Evolutionary conservation across 2,888 invertebrate genomes (phyloP).

Genomic region (Rhopalosiphum nymphaeae): DNA sequence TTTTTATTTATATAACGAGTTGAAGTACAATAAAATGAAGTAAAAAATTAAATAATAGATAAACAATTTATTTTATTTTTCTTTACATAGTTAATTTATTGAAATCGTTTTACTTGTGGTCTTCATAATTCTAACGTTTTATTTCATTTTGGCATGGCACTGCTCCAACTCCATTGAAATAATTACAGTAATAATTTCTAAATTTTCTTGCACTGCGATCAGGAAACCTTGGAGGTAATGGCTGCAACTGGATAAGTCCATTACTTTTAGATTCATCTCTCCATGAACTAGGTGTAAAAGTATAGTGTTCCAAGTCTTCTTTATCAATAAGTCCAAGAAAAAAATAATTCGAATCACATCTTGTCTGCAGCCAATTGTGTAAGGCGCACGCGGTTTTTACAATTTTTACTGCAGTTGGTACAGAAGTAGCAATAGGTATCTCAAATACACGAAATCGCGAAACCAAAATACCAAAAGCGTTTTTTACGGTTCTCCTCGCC

Average conservation of each 20-base stretch:
- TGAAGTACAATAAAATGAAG: slow-evolving; percentile 41
- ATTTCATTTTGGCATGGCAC: slow-evolving; percentile 54
- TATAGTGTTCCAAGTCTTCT: slow-evolving; percentile 51
- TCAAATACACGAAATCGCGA: slow-evolving; percentile 66
- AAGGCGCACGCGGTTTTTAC: slow-evolving; percentile 44
- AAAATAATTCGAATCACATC: slow-evolving; percentile 59
- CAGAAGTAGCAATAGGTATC: slow-evolving; percentile 63
- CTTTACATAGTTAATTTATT: slow-evolving; percentile 43
- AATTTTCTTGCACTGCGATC: slow-evolving; percentile 41
- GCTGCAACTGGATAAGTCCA: slow-evolving; percentile 30
- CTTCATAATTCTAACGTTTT: slow-evolving; percentile 42
- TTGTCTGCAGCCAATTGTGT: slow-evolving; percentile 64
- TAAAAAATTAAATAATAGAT: slow-evolving; percentile 52
- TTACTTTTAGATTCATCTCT: slow-evolving; percentile 46
- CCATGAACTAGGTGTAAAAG: slow-evolving; percentile 54
- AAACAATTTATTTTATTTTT: slow-evolving; percentile 46
- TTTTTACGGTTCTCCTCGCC: slow-evolving; percentile 65
- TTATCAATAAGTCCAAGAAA: slow-evolving; percentile 57
- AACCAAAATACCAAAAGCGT: slow-evolving; percentile 66
- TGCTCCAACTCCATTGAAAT: slow-evolving; percentile 46
- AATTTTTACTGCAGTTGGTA: slow-evolving; percentile 44
- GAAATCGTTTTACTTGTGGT: slow-evolving; percentile 41
- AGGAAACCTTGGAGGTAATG: slow-evolving; percentile 34
- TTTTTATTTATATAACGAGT: slow-evolving; percentile 29
- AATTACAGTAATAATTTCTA: slow-evolving; percentile 40